These are phyloP conservation scores for Amblyteles armatorius DNA, from an alignment of 2,888 invertebrate genomes.

Conservation along the genomic window DNA sequence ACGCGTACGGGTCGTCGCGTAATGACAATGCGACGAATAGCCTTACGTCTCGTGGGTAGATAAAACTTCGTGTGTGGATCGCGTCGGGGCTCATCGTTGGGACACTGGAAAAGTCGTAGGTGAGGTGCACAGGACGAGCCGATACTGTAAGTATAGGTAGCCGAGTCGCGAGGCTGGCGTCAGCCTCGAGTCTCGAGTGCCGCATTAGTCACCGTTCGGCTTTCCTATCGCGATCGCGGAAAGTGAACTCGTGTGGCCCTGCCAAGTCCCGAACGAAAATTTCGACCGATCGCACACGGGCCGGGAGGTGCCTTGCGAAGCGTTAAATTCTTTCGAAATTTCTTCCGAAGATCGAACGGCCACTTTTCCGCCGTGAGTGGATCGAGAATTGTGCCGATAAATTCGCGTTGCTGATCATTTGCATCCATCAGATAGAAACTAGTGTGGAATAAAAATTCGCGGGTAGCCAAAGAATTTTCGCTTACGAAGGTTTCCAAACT, in stretches of 20 bases:
- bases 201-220: constrained; percentile 76
- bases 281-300: background rate
- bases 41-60: constrained; percentile 73
- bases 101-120: constrained; percentile 38
- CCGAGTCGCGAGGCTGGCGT: constrained; percentile 16
- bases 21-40: constrained; percentile 61
- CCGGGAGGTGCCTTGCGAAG: background rate
- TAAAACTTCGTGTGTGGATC: constrained; percentile 53
- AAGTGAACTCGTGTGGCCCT: background rate
- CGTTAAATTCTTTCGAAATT: background rate
- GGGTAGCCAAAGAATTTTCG: background rate
- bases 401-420: constrained; percentile 8
- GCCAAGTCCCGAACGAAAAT: background rate
- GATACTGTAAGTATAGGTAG: constrained; percentile 55
- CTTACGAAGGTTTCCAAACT: background rate
- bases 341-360: background rate
- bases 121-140: constrained; percentile 61
- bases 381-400: constrained; percentile 31
- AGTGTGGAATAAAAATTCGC: background rate
- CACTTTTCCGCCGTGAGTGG: constrained; percentile 1
- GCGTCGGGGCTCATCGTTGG: constrained; percentile 34
- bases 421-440: constrained; percentile 15
- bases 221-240: constrained; percentile 51
- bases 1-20: background rate
- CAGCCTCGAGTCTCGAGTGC: constrained; percentile 23